Conservation (phyloP, 1,140 invertebrate genomes). For the Brachionus angularis region DNA sequence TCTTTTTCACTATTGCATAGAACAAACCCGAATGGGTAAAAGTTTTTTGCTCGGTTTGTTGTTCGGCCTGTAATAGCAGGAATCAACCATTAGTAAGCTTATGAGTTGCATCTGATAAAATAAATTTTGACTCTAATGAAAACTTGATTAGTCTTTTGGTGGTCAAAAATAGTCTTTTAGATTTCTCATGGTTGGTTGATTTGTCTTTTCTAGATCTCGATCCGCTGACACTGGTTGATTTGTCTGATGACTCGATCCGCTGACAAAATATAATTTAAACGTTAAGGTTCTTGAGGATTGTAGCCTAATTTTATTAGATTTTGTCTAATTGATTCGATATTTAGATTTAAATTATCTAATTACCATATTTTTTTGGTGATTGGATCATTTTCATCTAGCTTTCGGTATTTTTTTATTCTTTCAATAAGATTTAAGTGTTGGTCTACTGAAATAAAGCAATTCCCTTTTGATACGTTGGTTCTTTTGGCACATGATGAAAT, state of each 20-base stretch:
- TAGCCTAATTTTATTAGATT: constrained; percentile 14
- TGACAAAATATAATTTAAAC: constrained; percentile 15
- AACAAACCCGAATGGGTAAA: neutral
- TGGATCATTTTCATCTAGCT: constrained; percentile 14
- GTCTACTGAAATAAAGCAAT: constrained; percentile 8
- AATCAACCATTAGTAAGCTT: neutral
- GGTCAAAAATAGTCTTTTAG: constrained; percentile 17
- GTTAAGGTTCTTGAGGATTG: neutral
- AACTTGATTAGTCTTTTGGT: constrained; percentile 2
- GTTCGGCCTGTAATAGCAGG: constrained; percentile 11
- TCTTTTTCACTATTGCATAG: constrained; percentile 1
- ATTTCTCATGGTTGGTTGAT: constrained; percentile 10
- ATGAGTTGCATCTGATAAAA: constrained; percentile 6
- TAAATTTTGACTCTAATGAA: constrained; percentile 10
- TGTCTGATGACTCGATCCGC: neutral
- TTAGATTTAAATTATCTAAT: constrained; percentile 19
- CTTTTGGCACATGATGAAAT: too few species aligned
- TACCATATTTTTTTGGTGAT: constrained; percentile 21
- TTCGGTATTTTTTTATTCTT: constrained; percentile 3
- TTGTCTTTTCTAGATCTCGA: constrained; percentile 5
- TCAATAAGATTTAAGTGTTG: constrained; percentile 11
- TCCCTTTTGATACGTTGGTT: neutral
- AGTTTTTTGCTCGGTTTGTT: neutral
- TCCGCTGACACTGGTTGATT: too few species aligned
- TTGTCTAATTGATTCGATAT: constrained; percentile 17